Base-by-base conservation (phyloP, 2,888 invertebrate species). In the Stenolophus ochropezus region DNA sequence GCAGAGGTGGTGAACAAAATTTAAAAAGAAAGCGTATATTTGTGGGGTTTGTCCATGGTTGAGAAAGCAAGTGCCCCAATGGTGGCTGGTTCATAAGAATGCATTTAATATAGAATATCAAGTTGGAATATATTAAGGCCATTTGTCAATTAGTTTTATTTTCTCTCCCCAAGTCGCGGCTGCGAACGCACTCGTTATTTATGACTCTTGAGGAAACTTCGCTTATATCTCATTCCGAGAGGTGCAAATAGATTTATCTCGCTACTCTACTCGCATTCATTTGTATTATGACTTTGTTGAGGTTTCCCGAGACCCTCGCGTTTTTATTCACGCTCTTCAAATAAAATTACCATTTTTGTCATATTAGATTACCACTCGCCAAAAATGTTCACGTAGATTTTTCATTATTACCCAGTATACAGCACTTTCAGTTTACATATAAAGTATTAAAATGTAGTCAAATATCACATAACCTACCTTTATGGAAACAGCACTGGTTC, bases 121-220 rank as follows among this genome's bases (percentile, higher is more conserved):
- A 75, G 75, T 75, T 75, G 47, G 75, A 81, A 81, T 81, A 74
- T 81, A 75, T 74, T 75, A 81, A 75, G 81, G 71, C 74, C 81
- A 81, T 81, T 81, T 81, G 75, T 81, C 81, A 81, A 75, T 81
- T 75, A 81, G 65, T 81, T 81, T 81, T 81, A 81, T 81, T 81
- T 81, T 81, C 81, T 74, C 74, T 79, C 18, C 73, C 65, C 73
- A 56, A 53, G 42, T 81, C 79, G 33, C 75, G 58, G 47, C 27
- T 27, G 75, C 75, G 74, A 74, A 61, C 61, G 47, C 56, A 58
- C 74, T 74, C 18, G 75, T 81, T 81, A 81, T 81, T 81, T 81
- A 81, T 61, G 56, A 81, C 75, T 81, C 74, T 81, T 75, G 81
- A 75, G 81, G 61, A 81, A 81, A 81, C 75, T 81, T 81, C 47